Evolutionary conservation across 1,140 invertebrate species (phyloP).

Genomic region (Drosophila grimshawi): DNA sequence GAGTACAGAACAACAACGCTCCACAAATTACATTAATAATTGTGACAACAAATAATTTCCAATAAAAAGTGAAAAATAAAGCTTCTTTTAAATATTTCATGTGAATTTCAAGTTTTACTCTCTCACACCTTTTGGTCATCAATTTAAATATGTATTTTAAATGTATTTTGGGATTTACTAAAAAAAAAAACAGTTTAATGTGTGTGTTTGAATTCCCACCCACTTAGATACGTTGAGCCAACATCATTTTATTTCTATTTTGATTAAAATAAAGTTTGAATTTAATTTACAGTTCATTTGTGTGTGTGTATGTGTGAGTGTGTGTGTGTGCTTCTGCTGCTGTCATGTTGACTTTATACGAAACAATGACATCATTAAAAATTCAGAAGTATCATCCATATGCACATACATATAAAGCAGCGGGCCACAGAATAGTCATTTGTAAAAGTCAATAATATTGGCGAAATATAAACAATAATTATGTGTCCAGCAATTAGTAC

Average conservation of each 20-base stretch:
- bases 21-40: slow-evolving; percentile 12
- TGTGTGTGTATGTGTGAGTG: slow-evolving; percentile 14
- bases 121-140: slow-evolving; percentile 15
- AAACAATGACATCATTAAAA: slow-evolving; percentile 70
- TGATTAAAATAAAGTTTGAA: slow-evolving; percentile 52
- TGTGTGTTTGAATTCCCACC: slow-evolving; percentile 2
- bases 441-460: slow-evolving; percentile 33
- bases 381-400: slow-evolving; percentile 61
- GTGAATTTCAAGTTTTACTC: slow-evolving; percentile 13
- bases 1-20: slow-evolving; percentile 7
- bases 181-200: neutral
- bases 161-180: slow-evolving; percentile 9
- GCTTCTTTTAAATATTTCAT: neutral
- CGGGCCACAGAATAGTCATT: slow-evolving; percentile 29
- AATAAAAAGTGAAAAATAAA: slow-evolving; percentile 13
- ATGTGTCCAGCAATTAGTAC: slow-evolving; percentile 37
- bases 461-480: slow-evolving; percentile 21
- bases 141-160: slow-evolving; percentile 14
- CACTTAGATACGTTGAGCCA: neutral
- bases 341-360: slow-evolving; percentile 69
- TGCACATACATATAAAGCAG: slow-evolving; percentile 27
- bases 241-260: slow-evolving; percentile 46
- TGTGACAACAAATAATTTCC: slow-evolving; percentile 13
- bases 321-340: slow-evolving; percentile 21
- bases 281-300: slow-evolving; percentile 58